phyloP scores from a whole-genome alignment of 2,888 invertebrate genomes.

The Willowsia nigromaculata region DNA sequence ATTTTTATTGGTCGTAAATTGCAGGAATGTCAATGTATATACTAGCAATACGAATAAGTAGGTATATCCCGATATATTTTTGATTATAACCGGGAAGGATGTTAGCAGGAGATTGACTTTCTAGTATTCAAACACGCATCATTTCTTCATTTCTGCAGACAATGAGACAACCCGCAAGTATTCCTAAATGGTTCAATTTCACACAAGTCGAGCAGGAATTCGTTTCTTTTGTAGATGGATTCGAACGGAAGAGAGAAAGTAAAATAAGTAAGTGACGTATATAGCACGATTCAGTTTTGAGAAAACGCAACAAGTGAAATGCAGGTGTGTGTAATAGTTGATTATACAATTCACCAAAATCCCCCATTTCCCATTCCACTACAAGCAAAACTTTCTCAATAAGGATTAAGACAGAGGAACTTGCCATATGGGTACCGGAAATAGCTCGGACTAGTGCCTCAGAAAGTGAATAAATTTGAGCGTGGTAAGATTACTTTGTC shows the following conservation, averaged over 20 bases:
- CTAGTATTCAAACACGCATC: background rate
- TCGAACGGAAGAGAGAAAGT: background rate
- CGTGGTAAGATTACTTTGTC: no score
- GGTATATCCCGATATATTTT: background rate
- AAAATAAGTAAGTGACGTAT: background rate
- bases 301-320: background rate
- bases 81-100: background rate
- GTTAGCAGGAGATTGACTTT: background rate
- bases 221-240: background rate
- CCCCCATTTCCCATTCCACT: background rate
- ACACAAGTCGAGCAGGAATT: background rate
- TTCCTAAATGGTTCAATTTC: background rate
- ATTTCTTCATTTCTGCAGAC: background rate
- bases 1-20: slow-evolving; percentile 4
- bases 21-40: background rate
- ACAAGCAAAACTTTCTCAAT: background rate
- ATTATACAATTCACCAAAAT: background rate
- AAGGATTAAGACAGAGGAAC: background rate
- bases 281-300: background rate
- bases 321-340: background rate
- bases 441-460: background rate
- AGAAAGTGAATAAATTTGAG: background rate
- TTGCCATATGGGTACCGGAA: slow-evolving; percentile 15
- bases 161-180: background rate
- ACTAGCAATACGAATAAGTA: no score